A percentile compares a stretch with the other conserved stretches of the same genome.
Conservation (phyloP, 2,113 vertebrate genomes). For the Pardalotus punctatus region DNA sequence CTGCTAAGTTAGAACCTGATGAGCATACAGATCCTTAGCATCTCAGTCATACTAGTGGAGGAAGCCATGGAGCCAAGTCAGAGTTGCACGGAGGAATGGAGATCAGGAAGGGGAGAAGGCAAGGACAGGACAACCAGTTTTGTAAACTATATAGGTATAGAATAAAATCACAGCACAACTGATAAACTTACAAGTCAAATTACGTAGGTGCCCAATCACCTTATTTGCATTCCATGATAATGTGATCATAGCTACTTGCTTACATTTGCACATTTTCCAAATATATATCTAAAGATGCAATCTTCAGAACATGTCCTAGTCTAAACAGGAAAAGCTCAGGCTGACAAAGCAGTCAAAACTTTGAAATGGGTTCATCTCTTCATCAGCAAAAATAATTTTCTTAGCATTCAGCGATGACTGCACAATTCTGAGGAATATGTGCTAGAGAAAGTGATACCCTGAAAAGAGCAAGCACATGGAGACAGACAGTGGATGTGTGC, state of each 20-base stretch:
- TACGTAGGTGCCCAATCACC: neutral
- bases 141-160: neutral
- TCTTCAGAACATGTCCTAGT: neutral
- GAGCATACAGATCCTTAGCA: neutral
- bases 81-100: neutral
- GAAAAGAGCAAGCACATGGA: neutral
- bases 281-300: neutral
- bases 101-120: neutral
- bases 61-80: neutral
- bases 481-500: neutral
- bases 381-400: neutral
- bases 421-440: neutral
- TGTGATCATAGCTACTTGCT: neutral
- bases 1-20: neutral
- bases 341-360: neutral
- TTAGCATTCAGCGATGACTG: neutral
- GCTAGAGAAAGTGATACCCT: neutral
- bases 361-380: neutral
- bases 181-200: neutral
- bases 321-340: neutral
- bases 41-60: neutral
- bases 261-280: neutral
- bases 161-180: neutral
- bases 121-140: neutral
- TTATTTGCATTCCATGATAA: neutral